Evolutionary conservation across 2,797 vertebrate genomes (phyloP), one percentile per base, ranked within the genome.

Genomic region (Avahi laniger): DNA sequence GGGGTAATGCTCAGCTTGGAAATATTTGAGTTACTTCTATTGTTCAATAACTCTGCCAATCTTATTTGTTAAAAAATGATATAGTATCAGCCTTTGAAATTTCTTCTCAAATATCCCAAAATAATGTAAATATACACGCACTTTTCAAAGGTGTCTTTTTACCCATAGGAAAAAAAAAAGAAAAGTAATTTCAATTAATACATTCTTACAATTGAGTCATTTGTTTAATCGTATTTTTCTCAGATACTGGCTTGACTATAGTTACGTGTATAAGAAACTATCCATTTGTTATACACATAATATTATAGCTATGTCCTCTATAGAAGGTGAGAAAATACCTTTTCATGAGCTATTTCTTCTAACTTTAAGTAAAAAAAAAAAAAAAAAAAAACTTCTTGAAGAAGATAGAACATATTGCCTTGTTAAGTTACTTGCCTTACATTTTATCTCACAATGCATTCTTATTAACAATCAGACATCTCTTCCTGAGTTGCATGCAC

Each of bases 381-480:
- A 41, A 85, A 93, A 85, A 91, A 97, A 83, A 86, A 93, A 97
- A 83, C 80, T 94, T 46, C 28, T 84, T 84, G 90, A 91, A 97
- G 97, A 96, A 96, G 0, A 95, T 85, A 89, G 87, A 73, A 35
- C 18, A 4, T 35, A 41, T 65, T 92, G 59, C n/a, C 86, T 92
- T 72, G 59, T 84, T 93, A 97, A 97, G 95, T 94, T 95, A 69
- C 38, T 26, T 38, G 43, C 54, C 5, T 96, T 97, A 95, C 9
- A 43, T 54, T 98, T 98, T 96, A 96, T 97, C 95, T 98, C 79
- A 57, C 90, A 97, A 81, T 65, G 52, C 1, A 67, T 98, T 98
- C 97, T 97, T 97, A 93, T 94, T 94, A 96, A 91, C 91, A 15
- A 50, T 84, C 7, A 11, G 83, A 67, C 95, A 91, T 91, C 97